phyloP scores from a whole-genome alignment of 2,113 vertebrate genomes.

The Hyla sarda region DNA sequence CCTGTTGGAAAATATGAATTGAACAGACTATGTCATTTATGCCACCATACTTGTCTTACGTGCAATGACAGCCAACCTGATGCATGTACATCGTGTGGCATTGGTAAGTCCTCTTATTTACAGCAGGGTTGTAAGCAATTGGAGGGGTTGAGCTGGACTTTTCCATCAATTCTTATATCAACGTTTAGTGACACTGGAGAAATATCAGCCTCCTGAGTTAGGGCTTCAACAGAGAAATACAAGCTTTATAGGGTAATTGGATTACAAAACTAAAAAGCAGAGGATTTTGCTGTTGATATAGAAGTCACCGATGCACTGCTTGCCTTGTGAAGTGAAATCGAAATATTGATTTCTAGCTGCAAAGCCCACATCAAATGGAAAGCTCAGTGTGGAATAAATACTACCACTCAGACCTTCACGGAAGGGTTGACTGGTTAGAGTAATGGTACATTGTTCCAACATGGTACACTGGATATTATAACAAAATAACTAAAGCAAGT shows the following conservation, averaged over 20 bases:
- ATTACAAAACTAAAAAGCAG: background rate
- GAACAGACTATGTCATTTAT: slow-evolving; percentile 77
- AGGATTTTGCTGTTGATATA: slow-evolving; percentile 6
- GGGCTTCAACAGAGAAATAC: background rate
- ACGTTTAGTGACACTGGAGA: background rate
- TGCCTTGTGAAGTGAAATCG: slow-evolving; percentile 2
- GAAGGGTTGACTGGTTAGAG: background rate
- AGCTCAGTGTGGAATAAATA: background rate
- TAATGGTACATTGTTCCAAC: background rate
- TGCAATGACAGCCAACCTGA: slow-evolving; percentile 82
- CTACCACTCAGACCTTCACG: background rate
- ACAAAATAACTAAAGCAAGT: background rate
- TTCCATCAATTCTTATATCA: background rate
- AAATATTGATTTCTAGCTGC: slow-evolving; percentile 1
- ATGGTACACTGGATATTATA: background rate
- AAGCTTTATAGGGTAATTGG: slow-evolving; percentile 1
- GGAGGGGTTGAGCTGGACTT: background rate
- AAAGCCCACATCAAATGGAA: background rate
- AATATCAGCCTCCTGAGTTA: background rate
- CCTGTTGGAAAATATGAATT: slow-evolving; percentile 76
- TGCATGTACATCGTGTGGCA: slow-evolving; percentile 83
- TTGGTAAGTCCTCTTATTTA: slow-evolving; percentile 73
- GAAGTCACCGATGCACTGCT: slow-evolving; percentile 10
- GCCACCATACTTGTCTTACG: slow-evolving; percentile 87
- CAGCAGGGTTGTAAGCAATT: background rate